These are phyloP conservation scores for Chloebia gouldiae DNA, from an alignment of 2,113 vertebrate species.

Conservation along the genomic window DNA sequence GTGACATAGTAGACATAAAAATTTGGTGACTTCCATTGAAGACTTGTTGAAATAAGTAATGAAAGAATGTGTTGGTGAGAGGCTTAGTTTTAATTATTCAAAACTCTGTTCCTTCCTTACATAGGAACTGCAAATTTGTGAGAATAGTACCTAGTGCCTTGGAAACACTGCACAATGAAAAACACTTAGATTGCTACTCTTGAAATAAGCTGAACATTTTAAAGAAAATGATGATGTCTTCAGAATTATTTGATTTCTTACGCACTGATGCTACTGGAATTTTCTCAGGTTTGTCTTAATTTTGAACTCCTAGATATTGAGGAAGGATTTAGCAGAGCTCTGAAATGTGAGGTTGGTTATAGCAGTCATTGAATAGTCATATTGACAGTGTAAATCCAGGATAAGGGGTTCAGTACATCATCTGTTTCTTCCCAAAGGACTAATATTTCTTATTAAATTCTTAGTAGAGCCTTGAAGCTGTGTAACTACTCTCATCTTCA, in stretches of 20 bases:
- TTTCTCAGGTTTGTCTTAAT: neutral
- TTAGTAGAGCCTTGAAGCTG: neutral
- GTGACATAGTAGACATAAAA: neutral
- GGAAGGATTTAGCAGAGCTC: neutral
- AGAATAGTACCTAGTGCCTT: neutral
- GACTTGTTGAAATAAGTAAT: neutral
- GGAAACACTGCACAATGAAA: neutral
- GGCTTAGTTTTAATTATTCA: neutral
- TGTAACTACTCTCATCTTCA: neutral
- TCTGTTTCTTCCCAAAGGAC: neutral
- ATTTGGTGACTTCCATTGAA: neutral
- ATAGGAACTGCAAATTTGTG: neutral
- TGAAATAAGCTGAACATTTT: neutral
- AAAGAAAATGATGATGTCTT: neutral
- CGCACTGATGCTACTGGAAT: neutral
- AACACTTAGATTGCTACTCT: neutral
- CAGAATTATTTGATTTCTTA: neutral
- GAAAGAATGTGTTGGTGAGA: neutral
- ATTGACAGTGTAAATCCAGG: neutral
- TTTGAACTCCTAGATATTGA: neutral
- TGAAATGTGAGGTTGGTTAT: neutral
- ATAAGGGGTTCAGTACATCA: neutral
- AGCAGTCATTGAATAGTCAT: neutral
- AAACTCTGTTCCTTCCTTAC: neutral
- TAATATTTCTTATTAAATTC: slow-evolving; percentile 12